Conservation (phyloP, 2,113 vertebrate species). For the Larimichthys crocea region DNA sequence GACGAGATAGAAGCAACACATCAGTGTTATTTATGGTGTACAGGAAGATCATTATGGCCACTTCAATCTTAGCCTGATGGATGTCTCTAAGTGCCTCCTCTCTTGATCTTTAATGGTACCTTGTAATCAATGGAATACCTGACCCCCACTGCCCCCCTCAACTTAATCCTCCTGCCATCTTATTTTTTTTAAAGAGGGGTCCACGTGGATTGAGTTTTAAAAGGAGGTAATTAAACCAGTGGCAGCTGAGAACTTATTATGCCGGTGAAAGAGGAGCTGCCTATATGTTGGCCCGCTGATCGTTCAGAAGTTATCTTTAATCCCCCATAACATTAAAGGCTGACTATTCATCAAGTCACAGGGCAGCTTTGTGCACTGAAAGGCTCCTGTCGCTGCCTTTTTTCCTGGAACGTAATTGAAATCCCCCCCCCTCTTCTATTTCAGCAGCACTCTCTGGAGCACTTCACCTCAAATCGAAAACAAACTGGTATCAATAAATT, state of each 20-base stretch:
- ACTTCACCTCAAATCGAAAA: slow-evolving; percentile 74
- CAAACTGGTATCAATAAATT: slow-evolving; percentile 80
- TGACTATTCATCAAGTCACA: slow-evolving; percentile 85
- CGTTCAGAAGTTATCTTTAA: slow-evolving; percentile 86
- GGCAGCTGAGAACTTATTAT: slow-evolving; percentile 86
- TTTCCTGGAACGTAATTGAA: slow-evolving; percentile 82
- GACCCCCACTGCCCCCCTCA: slow-evolving; percentile 69
- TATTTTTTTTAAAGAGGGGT: slow-evolving; percentile 74
- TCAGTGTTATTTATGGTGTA: slow-evolving; percentile 83
- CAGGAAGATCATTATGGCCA: slow-evolving; percentile 80
- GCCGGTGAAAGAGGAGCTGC: slow-evolving; percentile 83
- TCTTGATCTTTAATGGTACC: slow-evolving; percentile 82
- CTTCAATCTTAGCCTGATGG: slow-evolving; percentile 81
- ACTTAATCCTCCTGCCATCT: slow-evolving; percentile 74
- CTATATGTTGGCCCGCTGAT: slow-evolving; percentile 81
- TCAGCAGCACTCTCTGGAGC: slow-evolving; percentile 61
- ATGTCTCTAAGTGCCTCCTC: slow-evolving; percentile 79
- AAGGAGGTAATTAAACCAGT: slow-evolving; percentile 87
- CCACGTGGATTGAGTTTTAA: slow-evolving; percentile 83
- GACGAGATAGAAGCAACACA: slow-evolving; percentile 70
- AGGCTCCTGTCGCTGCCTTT: slow-evolving; percentile 76
- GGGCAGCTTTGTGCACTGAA: slow-evolving; percentile 80
- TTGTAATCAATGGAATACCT: slow-evolving; percentile 84
- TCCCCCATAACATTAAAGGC: slow-evolving; percentile 86
- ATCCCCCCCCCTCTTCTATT: slow-evolving; percentile 8